These are phyloP conservation scores for Pyrrhia umbra DNA, from an alignment of 2,888 invertebrate species.

Conservation along the genomic window DNA sequence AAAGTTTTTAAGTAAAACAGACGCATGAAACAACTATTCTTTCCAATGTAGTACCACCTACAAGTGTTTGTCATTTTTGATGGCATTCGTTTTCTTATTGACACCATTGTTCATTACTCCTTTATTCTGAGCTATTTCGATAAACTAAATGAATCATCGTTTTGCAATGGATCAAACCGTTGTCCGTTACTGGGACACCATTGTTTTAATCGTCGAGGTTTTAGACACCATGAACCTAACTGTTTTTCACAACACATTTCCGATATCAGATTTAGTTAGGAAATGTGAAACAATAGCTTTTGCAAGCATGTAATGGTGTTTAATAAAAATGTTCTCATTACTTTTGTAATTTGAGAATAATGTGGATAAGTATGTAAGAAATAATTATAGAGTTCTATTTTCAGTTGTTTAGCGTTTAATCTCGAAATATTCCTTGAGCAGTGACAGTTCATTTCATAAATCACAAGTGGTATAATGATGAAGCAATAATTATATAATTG, in stretches of 20 bases:
- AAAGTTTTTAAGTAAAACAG: background rate
- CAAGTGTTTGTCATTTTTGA: background rate
- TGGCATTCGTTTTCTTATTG: background rate
- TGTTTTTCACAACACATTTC: slow-evolving; percentile 48
- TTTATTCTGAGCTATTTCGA: slow-evolving; percentile 25
- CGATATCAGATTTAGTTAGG: slow-evolving; percentile 20
- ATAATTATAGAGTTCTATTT: background rate
- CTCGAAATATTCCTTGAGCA: too few relatives aligned
- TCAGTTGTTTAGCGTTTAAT: too few relatives aligned
- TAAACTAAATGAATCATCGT: slow-evolving; percentile 50
- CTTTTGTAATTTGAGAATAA: background rate
- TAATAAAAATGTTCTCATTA: background rate
- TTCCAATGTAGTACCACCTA: too few relatives aligned
- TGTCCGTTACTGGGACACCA: slow-evolving; percentile 58
- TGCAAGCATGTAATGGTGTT: background rate
- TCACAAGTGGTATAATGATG: too few relatives aligned
- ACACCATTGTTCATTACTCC: background rate
- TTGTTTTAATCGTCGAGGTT: slow-evolving; percentile 56
- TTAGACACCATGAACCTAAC: slow-evolving; percentile 54
- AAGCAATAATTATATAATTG: too few relatives aligned
- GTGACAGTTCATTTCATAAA: too few relatives aligned
- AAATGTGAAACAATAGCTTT: slow-evolving; percentile 35
- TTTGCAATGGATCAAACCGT: slow-evolving; percentile 41
- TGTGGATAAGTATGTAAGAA: background rate
- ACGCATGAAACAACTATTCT: background rate